phyloP scores from a whole-genome alignment of 2,888 invertebrate species.

The Tigriopus californicus region DNA sequence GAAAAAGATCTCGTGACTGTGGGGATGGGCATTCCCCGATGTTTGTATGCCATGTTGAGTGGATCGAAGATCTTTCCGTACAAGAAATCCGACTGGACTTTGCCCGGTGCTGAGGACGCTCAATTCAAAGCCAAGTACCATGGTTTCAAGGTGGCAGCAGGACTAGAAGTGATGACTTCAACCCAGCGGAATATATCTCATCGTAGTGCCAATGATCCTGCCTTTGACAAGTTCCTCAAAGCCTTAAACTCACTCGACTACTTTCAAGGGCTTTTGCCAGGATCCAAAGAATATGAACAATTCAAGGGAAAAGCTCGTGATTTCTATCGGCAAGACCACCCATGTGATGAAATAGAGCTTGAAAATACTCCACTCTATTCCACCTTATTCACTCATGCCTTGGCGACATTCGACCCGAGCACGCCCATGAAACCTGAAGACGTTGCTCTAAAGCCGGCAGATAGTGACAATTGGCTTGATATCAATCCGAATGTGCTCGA shows the following conservation, averaged over 20 bases:
- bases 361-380: not conserved
- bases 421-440: not conserved
- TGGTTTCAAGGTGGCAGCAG: no score
- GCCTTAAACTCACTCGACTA: no score
- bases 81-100: not conserved
- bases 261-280: not conserved
- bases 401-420: not conserved
- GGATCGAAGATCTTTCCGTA: not conserved
- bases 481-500: constrained; percentile 1
- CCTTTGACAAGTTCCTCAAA: no score
- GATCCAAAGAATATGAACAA: not conserved
- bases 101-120: no score
- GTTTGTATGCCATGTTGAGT: constrained; percentile 4
- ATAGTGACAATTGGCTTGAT: constrained; percentile 8
- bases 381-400: not conserved
- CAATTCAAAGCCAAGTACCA: no score
- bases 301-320: not conserved
- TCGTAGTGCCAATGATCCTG: no score
- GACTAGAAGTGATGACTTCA: no score
- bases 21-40: not conserved
- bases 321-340: not conserved
- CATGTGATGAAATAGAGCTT: not conserved
- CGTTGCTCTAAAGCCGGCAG: not conserved
- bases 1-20: not conserved
- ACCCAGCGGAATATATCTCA: no score